These are phyloP conservation scores for Andrena chrysosceles DNA, from an alignment of 2,888 invertebrate species.

Conservation along the genomic window DNA sequence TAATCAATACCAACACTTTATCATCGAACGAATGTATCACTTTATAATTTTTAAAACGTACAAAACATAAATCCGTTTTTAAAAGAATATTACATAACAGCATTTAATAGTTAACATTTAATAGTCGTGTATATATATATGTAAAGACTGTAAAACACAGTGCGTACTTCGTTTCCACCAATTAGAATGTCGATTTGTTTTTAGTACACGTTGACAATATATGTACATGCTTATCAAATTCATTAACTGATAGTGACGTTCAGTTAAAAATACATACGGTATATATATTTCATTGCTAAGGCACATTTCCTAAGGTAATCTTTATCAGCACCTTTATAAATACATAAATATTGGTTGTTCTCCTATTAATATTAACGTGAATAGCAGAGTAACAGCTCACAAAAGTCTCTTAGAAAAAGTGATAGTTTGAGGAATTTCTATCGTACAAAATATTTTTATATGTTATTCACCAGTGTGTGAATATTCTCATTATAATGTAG, in stretches of 20 bases:
- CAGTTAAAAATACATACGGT: not conserved
- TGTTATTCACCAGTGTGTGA: slow-evolving; percentile 1
- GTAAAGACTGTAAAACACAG: slow-evolving; percentile 7
- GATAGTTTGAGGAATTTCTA: not conserved
- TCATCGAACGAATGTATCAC: not conserved
- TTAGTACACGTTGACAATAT: too few relatives aligned
- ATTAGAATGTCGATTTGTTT: too few relatives aligned
- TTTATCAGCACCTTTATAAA: slow-evolving; percentile 37
- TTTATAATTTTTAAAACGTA: slow-evolving; percentile 12
- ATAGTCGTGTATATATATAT: too few relatives aligned
- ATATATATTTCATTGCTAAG: not conserved
- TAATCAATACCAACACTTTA: not conserved
- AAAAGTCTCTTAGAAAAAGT: not conserved
- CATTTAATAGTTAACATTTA: slow-evolving; percentile 34
- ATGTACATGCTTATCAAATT: not conserved
- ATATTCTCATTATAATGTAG: slow-evolving; percentile 8
- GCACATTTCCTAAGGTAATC: slow-evolving; percentile 4
- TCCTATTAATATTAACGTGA: not conserved
- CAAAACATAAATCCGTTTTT: slow-evolving; percentile 17
- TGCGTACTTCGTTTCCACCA: too few relatives aligned
- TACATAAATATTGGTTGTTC: not conserved
- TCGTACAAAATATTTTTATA: slow-evolving; percentile 9
- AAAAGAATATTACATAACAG: slow-evolving; percentile 18
- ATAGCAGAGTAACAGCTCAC: not conserved
- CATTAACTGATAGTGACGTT: not conserved